Evolutionary conservation across 1,140 invertebrate species (phyloP), one percentile per base, ranked within the genome.

Genomic region (Pectinophora gossypiella): DNA sequence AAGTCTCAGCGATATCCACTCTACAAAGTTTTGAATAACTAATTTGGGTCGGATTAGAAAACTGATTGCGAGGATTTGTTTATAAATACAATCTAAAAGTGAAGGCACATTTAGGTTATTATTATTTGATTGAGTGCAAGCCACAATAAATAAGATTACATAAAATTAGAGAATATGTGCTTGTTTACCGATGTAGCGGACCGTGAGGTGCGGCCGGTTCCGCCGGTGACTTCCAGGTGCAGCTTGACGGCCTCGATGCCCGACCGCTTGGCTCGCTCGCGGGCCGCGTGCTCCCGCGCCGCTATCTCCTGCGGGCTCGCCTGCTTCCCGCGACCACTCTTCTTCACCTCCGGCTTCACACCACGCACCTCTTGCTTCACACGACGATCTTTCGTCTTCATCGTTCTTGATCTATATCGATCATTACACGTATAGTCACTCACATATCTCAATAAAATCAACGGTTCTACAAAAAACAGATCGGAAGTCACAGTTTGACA

Each of bases 221-320:
- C 61, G 13, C 82, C 82, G 2, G 81, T 84, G 19, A 58, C 55
- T 48, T 83, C 36, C 23, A 87, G 59, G 53, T 87, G 78, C 18
- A 87, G 54, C 36, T 84, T 85, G 3, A 87, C 84, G n/a, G 84
- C 84, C 3, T 83, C 81, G 22, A 85, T 50, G 1, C 84, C 84
- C 0, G 84, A 85, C 19, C 84, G 58, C 54, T 87, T 87, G 1
- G 48, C 50, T 4, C 69, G 65, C 1, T 61, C 48, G 27, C 56
- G 47, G 12, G 46, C 40, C 18, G 19, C 20, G 18, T 42, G 19
- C 19, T 18, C 4, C 20, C 22, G 45, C n/a, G 46, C 40, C 18
- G 19, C 20, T 19, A 21, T 19, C 19, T 18, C 4, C 20, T 19
- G 45, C 2, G 16, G 49, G 15, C 48, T 22, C 42, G 15, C 23